These are phyloP conservation scores for Pungitius pungitius DNA, from an alignment of 2,113 vertebrate genomes.

Conservation along the genomic window DNA sequence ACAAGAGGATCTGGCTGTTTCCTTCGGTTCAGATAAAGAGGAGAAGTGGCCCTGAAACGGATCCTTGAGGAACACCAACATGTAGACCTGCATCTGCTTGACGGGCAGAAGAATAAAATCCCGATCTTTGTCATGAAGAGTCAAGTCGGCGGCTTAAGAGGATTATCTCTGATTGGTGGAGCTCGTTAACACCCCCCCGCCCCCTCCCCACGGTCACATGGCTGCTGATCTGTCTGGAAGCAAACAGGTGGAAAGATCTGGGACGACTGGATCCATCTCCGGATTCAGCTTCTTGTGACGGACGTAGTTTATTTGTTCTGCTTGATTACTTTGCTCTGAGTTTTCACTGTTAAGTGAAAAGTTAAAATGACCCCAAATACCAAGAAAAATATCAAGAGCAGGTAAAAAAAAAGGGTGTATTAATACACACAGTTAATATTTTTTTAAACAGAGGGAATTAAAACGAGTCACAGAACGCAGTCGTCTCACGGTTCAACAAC, in stretches of 20 bases:
- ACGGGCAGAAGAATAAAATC: no score
- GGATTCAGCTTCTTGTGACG: not conserved
- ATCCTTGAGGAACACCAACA: constrained; percentile 1
- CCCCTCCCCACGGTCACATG: not conserved
- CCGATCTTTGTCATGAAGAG: not conserved
- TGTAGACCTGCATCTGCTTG: not conserved
- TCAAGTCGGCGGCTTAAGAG: constrained; percentile 32
- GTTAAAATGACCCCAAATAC: no score
- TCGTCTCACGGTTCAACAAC: no score
- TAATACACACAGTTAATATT: no score
- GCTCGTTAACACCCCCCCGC: not conserved
- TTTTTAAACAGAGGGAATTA: no score
- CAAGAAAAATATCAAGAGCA: no score
- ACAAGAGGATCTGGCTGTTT: not conserved
- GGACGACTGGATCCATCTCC: not conserved
- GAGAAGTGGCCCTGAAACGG: not conserved
- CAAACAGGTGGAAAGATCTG: not conserved
- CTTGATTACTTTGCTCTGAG: no score
- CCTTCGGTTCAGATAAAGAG: not conserved
- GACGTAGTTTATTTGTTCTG: not conserved
- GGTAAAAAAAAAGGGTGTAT: no score
- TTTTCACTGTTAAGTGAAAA: no score
- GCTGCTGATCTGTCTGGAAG: constrained; percentile 3
- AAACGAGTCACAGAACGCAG: no score
- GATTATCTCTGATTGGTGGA: constrained; percentile 30